Evolutionary conservation across 2,797 vertebrate species (phyloP).

Genomic region (Sphenopsis melanotis): DNA sequence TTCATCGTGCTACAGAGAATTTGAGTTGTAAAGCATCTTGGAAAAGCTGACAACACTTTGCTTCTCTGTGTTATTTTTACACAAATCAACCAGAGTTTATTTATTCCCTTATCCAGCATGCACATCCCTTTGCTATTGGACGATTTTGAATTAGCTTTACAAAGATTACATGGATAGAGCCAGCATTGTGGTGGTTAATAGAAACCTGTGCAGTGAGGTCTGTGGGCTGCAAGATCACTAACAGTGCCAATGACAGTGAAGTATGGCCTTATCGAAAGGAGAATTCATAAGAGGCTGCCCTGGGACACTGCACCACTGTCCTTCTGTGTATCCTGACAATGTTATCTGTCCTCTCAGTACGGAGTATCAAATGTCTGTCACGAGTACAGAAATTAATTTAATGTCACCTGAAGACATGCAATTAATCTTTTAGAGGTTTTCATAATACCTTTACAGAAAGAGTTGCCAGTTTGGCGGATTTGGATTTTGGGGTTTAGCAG

Average conservation of each 20-base stretch:
- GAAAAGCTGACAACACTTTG: neutral
- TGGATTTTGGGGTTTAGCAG: slow-evolving; percentile 95
- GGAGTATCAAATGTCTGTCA: slow-evolving; percentile 88
- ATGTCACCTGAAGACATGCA: slow-evolving; percentile 94
- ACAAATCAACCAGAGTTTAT: slow-evolving; percentile 35
- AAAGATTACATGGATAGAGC: slow-evolving; percentile 73
- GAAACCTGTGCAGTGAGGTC: slow-evolving; percentile 83
- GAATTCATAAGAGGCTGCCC: slow-evolving; percentile 84
- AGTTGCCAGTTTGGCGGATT: slow-evolving; percentile 96
- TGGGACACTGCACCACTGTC: slow-evolving; percentile 87
- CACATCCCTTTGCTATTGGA: slow-evolving; percentile 22
- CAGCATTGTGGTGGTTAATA: slow-evolving; percentile 83
- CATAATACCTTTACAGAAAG: slow-evolving; percentile 98
- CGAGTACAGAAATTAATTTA: slow-evolving; percentile 88
- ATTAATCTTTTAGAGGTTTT: slow-evolving; percentile 94
- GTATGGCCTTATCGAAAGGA: slow-evolving; percentile 77
- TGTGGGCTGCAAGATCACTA: slow-evolving; percentile 70
- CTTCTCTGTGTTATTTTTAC: neutral
- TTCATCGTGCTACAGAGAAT: neutral
- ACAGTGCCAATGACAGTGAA: slow-evolving; percentile 74
- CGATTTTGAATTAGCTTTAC: slow-evolving; percentile 47
- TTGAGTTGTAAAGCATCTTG: neutral
- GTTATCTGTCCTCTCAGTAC: slow-evolving; percentile 89
- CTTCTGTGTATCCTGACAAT: slow-evolving; percentile 89
- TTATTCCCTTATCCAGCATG: slow-evolving; percentile 12